These are phyloP conservation scores for Daphoenositta chrysoptera DNA, from an alignment of 2,113 vertebrate genomes.

Conservation along the genomic window DNA sequence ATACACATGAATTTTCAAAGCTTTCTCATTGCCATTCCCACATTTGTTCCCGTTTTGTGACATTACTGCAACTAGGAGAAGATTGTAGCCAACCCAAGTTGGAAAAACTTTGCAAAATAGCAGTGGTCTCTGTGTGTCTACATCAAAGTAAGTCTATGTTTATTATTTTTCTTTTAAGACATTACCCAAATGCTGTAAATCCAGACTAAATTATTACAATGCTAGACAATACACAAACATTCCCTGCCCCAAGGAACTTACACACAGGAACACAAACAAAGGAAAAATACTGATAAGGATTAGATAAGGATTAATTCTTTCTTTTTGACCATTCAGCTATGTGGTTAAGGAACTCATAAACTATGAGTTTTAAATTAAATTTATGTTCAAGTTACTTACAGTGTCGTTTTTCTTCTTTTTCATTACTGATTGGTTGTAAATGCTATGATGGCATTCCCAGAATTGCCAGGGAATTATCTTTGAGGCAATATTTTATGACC, in stretches of 20 bases:
- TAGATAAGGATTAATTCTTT: slow-evolving; percentile 44
- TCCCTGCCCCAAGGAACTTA: slow-evolving; percentile 24
- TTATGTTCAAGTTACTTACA: slow-evolving; percentile 37
- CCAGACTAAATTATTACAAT: slow-evolving; percentile 48
- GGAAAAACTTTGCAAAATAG: not conserved
- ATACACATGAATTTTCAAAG: not conserved
- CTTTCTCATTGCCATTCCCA: not conserved
- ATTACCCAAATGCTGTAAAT: slow-evolving; percentile 37
- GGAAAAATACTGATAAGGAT: slow-evolving; percentile 19
- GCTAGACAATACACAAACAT: slow-evolving; percentile 56
- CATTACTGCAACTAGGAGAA: not conserved
- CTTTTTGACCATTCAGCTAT: not conserved
- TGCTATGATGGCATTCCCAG: slow-evolving; percentile 35
- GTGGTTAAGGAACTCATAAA: slow-evolving; percentile 16
- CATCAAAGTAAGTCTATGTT: slow-evolving; percentile 22
- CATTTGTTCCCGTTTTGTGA: not conserved
- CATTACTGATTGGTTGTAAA: slow-evolving; percentile 37
- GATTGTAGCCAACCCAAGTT: not conserved
- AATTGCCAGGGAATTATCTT: slow-evolving; percentile 35
- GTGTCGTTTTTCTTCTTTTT: slow-evolving; percentile 40
- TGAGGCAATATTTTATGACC: slow-evolving; percentile 50
- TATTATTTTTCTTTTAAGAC: slow-evolving; percentile 50
- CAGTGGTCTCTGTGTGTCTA: not conserved
- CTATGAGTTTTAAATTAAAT: slow-evolving; percentile 38
- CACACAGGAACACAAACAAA: slow-evolving; percentile 24